Evolutionary conservation across 2,888 invertebrate genomes (phyloP).

Genomic region (Lycocerus yunnanus): DNA sequence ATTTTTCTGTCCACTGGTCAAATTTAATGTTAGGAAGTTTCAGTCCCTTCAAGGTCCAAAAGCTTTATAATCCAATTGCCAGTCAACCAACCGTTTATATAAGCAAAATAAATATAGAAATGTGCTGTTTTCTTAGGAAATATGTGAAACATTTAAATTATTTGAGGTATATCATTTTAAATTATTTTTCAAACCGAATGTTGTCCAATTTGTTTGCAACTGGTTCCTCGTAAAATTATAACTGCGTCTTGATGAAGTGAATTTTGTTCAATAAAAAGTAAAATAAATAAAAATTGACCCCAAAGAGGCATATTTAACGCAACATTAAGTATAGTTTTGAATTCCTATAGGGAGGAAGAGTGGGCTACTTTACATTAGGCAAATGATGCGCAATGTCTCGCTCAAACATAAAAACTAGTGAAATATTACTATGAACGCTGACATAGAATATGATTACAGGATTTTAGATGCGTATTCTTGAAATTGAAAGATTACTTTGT

Average conservation of each 20-base stretch:
- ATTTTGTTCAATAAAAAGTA: not conserved
- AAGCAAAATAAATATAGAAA: conserved; percentile 25
- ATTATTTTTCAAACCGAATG: not conserved
- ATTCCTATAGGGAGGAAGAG: conserved; percentile 47
- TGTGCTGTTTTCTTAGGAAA: conserved; percentile 23
- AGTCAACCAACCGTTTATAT: conserved; percentile 17
- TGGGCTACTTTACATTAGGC: conserved; percentile 54
- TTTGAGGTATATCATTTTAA: not conserved
- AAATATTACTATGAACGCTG: conserved; percentile 47
- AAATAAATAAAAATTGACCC: conserved; percentile 20
- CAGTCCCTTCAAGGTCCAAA: conserved; percentile 20
- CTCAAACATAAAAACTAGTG: conserved; percentile 49
- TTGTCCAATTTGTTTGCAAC: not conserved
- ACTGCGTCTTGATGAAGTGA: not conserved
- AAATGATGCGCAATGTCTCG: conserved; percentile 51
- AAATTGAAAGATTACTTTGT: conserved; percentile 53
- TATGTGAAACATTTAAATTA: conserved; percentile 15
- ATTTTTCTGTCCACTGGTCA: conserved; percentile 14
- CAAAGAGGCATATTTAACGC: conserved; percentile 50
- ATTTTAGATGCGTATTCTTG: conserved; percentile 48
- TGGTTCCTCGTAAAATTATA: not conserved
- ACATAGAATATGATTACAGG: conserved; percentile 52
- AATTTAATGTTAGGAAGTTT: not conserved
- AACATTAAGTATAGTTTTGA: conserved; percentile 55
- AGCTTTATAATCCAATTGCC: conserved; percentile 27